These are phyloP conservation scores for Oryzaephilus surinamensis DNA, from an alignment of 1,140 invertebrate genomes.

Conservation along the genomic window DNA sequence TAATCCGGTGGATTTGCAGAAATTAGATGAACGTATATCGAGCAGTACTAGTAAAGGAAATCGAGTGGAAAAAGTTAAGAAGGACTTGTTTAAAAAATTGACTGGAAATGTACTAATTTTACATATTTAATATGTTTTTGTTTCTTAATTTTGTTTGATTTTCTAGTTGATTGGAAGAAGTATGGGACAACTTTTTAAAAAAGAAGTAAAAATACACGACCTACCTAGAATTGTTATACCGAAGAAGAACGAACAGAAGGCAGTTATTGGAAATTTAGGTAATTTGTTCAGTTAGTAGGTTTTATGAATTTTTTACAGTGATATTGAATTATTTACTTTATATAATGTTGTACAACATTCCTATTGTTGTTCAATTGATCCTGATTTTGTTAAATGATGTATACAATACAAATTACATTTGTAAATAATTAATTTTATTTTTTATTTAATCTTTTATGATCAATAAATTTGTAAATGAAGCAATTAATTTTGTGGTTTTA, in stretches of 20 bases:
- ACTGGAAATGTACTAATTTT: conserved; percentile 53
- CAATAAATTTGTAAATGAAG: too few species aligned
- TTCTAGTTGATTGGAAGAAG: conserved; percentile 65
- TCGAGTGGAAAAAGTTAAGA: conserved; percentile 79
- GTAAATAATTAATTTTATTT: too few species aligned
- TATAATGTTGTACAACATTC: conserved; percentile 24
- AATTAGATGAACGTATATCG: conserved; percentile 74
- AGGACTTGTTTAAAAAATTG: conserved; percentile 82
- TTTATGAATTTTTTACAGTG: too few species aligned
- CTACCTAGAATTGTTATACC: conserved; percentile 54
- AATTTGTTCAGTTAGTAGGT: conserved; percentile 26
- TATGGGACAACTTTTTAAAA: conserved; percentile 73
- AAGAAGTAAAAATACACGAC: conserved; percentile 74
- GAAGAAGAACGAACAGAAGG: conserved; percentile 42
- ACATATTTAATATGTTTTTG: conserved; percentile 2
- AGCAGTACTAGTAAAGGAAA: conserved; percentile 56
- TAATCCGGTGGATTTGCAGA: conserved; percentile 62
- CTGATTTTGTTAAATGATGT: too few species aligned
- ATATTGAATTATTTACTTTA: conserved; percentile 11
- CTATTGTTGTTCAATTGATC: conserved; percentile 23
- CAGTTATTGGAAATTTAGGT: conserved; percentile 29
- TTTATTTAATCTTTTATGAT: too few species aligned
- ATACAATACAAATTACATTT: too few species aligned
- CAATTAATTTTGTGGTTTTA: too few species aligned
- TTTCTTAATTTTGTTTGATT: conserved; percentile 9